A percentile compares a stretch with the other conserved stretches of the same genome.
These are phyloP conservation scores for Andrena hattorfiana DNA, from an alignment of 2,888 invertebrate genomes.

Conservation along the genomic window DNA sequence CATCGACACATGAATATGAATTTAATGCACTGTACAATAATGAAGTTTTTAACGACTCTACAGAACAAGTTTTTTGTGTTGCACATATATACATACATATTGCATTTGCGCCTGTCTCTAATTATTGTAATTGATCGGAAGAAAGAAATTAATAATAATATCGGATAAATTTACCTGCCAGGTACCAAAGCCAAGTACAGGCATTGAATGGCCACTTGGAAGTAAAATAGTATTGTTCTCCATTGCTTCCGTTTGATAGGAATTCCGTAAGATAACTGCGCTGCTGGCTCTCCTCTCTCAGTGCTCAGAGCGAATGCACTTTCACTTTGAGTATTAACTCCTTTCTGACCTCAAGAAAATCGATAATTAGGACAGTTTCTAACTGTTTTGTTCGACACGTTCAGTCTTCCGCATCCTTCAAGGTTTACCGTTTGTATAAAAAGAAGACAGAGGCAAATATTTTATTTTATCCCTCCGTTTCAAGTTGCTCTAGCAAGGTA, in stretches of 20 bases:
- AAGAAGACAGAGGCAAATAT: not conserved
- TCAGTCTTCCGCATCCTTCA: not conserved
- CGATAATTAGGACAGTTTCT: not conserved
- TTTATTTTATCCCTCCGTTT: not conserved
- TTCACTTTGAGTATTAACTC: not conserved
- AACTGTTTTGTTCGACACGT: not conserved
- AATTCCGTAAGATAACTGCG: slow-evolving; percentile 10
- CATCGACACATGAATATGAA: too few relatives aligned
- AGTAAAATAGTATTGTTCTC: slow-evolving; percentile 77
- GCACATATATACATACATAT: not conserved
- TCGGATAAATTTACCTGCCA: slow-evolving; percentile 89
- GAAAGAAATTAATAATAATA: slow-evolving; percentile 1
- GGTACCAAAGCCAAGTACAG: slow-evolving; percentile 91
- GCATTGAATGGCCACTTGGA: slow-evolving; percentile 88
- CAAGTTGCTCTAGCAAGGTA: not conserved
- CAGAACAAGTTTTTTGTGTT: not conserved
- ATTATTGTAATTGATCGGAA: too few relatives aligned
- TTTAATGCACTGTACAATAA: not conserved
- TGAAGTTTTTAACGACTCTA: not conserved
- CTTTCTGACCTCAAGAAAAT: not conserved
- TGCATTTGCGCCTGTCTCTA: too few relatives aligned
- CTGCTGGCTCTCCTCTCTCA: not conserved
- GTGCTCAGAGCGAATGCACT: slow-evolving; percentile 1
- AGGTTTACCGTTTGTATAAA: not conserved
- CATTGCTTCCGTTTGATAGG: slow-evolving; percentile 10